A percentile compares a stretch with the other conserved stretches of the same genome.
Conservation (phyloP, 2,113 vertebrate genomes). For the Sminthopsis crassicaudata region DNA sequence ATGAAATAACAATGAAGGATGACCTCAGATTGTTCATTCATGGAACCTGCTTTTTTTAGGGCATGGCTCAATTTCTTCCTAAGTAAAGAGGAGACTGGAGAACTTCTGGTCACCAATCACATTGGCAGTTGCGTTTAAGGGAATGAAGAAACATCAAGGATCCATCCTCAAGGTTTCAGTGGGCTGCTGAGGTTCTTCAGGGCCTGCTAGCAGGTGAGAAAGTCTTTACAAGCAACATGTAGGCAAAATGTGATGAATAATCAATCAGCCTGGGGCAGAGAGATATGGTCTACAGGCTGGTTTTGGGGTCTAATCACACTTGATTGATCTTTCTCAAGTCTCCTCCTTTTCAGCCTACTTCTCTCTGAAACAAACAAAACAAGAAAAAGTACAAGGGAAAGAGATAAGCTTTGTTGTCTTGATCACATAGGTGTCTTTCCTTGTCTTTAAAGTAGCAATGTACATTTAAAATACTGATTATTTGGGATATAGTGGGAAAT, state of each 20-base stretch:
- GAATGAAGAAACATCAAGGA: conserved; percentile 68
- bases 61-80: conserved; percentile 40
- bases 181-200: conserved; percentile 65
- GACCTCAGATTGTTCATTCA: conserved; percentile 4
- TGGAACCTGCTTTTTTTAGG: conserved; percentile 54
- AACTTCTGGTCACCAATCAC: conserved; percentile 66
- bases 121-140: conserved; percentile 71
- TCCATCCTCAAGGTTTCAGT: conserved; percentile 71
- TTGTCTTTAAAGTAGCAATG: neutral
- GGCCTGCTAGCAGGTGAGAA: conserved; percentile 15
- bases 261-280: conserved; percentile 53
- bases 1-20: fast-evolving
- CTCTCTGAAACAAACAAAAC: neutral
- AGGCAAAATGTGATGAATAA: conserved; percentile 76
- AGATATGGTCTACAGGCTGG: conserved; percentile 55
- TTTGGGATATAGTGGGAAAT: neutral
- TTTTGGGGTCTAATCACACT: conserved; percentile 76
- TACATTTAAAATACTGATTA: neutral
- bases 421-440: neutral
- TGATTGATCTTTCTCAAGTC: conserved; percentile 68
- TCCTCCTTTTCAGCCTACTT: conserved; percentile 67
- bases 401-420: neutral
- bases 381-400: neutral
- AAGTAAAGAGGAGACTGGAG: conserved; percentile 51
- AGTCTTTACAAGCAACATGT: conserved; percentile 77